Evolutionary conservation across 1,140 invertebrate species (phyloP).

Genomic region (Vanessa atalanta): DNA sequence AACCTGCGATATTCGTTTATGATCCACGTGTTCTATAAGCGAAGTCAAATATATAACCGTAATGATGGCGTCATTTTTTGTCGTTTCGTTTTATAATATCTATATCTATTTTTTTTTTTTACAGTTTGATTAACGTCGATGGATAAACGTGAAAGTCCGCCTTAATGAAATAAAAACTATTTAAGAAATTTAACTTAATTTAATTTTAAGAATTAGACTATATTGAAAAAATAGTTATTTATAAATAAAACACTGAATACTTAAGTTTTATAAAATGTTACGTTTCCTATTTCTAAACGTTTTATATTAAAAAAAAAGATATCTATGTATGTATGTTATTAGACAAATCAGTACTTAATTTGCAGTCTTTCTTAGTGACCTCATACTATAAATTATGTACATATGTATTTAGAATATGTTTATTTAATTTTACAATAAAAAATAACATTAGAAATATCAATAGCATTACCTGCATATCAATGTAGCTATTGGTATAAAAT

Average conservation of each 20-base stretch:
- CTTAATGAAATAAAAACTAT: slow-evolving; percentile 24
- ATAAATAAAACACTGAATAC: slow-evolving; percentile 16
- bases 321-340: too few relatives aligned
- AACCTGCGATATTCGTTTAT: too few relatives aligned
- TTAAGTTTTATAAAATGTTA: slow-evolving; percentile 19
- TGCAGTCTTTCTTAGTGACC: not conserved
- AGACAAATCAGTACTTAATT: slow-evolving; percentile 27
- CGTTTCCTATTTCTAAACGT: slow-evolving; percentile 8
- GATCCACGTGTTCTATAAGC: too few relatives aligned
- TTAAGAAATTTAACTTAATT: slow-evolving; percentile 1
- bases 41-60: too few relatives aligned
- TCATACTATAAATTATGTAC: not conserved
- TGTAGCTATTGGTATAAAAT: too few relatives aligned
- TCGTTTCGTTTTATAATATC: not conserved
- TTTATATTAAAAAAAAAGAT: slow-evolving; percentile 2
- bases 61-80: too few relatives aligned
- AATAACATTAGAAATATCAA: too few relatives aligned
- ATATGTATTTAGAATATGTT: too few relatives aligned
- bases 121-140: slow-evolving; percentile 11
- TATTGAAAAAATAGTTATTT: slow-evolving; percentile 22
- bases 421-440: too few relatives aligned
- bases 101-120: slow-evolving; percentile 12
- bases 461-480: too few relatives aligned
- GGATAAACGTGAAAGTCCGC: slow-evolving; percentile 6
- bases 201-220: slow-evolving; percentile 17